phyloP scores from a whole-genome alignment of 2,113 vertebrate species.

The Neodon shergylaensis region DNA sequence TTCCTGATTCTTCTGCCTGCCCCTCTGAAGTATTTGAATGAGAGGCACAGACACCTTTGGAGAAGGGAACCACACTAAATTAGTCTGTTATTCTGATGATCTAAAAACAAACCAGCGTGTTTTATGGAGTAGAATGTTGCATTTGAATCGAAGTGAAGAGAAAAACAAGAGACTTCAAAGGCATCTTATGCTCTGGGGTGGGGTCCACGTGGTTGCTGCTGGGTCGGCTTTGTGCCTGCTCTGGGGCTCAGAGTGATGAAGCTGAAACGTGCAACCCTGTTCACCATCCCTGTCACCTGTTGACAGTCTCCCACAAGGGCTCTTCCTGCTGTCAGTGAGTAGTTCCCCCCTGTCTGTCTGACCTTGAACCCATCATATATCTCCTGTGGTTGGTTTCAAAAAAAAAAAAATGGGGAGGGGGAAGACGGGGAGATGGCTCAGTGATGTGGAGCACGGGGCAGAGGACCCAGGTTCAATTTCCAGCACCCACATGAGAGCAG shows the following conservation, averaged over 20 bases:
- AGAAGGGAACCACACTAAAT: background rate
- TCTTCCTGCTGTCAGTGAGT: background rate
- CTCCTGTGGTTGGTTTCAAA: background rate
- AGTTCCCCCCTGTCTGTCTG: background rate
- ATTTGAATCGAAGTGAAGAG: conserved; percentile 30
- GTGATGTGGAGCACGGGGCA: background rate
- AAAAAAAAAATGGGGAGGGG: too few relatives aligned
- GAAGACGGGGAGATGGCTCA: background rate
- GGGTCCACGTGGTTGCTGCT: background rate
- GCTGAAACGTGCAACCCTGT: too few relatives aligned
- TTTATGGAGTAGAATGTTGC: background rate
- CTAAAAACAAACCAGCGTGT: background rate
- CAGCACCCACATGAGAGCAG: background rate
- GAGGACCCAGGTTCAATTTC: background rate
- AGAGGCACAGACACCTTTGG: background rate
- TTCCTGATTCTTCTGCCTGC: too few relatives aligned
- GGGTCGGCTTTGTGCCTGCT: background rate
- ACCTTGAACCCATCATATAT: background rate
- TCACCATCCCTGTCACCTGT: background rate
- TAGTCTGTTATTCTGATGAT: background rate
- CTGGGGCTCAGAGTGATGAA: background rate
- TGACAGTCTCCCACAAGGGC: rapidly evolving
- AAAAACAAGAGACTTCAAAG: conserved; percentile 15
- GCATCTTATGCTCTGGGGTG: background rate
- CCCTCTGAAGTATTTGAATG: too few relatives aligned